Conservation (phyloP, 2,113 vertebrate species). For the Oophaga pumilio region DNA sequence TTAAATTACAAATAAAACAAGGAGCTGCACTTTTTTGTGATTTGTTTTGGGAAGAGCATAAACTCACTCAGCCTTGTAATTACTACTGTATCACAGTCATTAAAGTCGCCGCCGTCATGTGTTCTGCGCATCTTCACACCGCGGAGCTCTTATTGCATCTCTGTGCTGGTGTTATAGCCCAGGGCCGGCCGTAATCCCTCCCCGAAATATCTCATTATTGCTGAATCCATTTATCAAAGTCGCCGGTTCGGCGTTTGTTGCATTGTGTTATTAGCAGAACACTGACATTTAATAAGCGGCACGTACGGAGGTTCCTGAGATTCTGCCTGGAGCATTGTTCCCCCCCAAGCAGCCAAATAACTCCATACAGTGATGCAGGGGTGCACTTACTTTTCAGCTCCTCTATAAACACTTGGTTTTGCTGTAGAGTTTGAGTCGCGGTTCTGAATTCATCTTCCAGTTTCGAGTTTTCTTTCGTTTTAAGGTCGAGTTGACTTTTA, state of each 20-base stretch:
- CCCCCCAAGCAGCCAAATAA: background rate
- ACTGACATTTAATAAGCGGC: background rate
- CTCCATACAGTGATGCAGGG: background rate
- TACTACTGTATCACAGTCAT: background rate
- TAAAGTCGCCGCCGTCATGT: background rate
- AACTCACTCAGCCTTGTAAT: background rate
- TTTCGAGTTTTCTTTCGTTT: conserved; percentile 68
- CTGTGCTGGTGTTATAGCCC: background rate
- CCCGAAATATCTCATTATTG: background rate
- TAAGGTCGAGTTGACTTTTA: conserved; percentile 76
- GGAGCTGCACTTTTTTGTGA: background rate
- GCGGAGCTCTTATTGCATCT: background rate
- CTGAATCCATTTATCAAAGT: background rate
- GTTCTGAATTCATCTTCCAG: conserved; percentile 80
- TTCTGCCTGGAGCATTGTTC: background rate
- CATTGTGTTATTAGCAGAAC: background rate
- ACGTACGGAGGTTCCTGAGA: background rate
- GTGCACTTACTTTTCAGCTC: conserved; percentile 80
- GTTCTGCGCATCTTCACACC: background rate
- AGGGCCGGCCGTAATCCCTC: background rate
- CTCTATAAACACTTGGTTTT: conserved; percentile 76
- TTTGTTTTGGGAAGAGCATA: background rate
- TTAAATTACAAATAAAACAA: background rate
- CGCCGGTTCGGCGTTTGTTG: background rate
- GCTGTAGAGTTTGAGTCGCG: conserved; percentile 73